Conservation (phyloP, 2,797 vertebrate species). For the Hippocampus kuda region DNA sequence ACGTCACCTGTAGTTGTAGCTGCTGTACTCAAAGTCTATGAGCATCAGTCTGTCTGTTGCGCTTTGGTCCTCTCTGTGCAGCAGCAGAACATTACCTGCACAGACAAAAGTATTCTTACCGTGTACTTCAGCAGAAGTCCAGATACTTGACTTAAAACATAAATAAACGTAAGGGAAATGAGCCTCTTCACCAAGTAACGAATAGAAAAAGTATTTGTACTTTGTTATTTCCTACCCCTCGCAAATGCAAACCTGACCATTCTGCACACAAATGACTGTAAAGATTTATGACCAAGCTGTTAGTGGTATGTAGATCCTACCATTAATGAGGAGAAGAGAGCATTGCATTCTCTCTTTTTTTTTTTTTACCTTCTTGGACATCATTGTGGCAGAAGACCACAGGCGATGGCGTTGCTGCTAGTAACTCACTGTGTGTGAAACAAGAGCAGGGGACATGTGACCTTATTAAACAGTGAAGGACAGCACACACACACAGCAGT, state of each 20-base stretch:
- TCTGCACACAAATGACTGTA: background rate
- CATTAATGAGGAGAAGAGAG: background rate
- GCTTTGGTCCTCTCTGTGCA: conserved; percentile 52
- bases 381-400: conserved; percentile 96
- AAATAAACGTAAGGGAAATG: background rate
- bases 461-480: background rate
- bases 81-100: conserved; percentile 82
- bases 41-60: conserved; percentile 77
- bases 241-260: background rate
- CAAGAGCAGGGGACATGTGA: background rate
- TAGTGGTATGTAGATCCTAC: background rate
- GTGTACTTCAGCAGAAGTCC: background rate
- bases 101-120: background rate
- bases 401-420: conserved; percentile 76
- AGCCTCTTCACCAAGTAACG: background rate
- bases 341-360: background rate
- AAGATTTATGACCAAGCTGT: background rate
- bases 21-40: conserved; percentile 97
- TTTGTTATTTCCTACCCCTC: background rate
- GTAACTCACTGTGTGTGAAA: conserved; percentile 62
- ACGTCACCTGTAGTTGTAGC: conserved; percentile 88
- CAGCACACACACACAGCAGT: too few relatives aligned
- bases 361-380: conserved; percentile 82
- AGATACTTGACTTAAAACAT: background rate
- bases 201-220: background rate